Base-by-base conservation (phyloP, 2,113 vertebrate species). In the Aspiorhynchus laticeps region DNA sequence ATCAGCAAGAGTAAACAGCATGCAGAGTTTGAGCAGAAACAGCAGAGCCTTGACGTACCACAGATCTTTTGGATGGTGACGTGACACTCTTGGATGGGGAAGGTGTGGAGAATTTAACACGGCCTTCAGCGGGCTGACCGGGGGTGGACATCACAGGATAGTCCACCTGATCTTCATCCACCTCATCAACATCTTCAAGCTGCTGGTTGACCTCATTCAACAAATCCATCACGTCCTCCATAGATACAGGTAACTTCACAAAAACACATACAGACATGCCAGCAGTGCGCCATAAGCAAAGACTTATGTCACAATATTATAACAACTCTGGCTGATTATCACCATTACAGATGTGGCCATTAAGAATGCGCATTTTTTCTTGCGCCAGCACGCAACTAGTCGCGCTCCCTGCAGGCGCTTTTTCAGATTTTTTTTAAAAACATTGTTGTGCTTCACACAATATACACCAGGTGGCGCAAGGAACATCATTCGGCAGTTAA, bases 211-310 rank as follows among this genome's bases (percentile, higher is more conserved):
- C 96, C 51, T 96, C 94, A 63, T 96, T 96, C 48, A 99, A 93
- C 92, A 97, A 95, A 87, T 99, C 97, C 87, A 96, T 94, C 71
- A 99, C 94, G 74, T 97, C 96, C 89, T 98, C 98, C 92, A 98
- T 88, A 11, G 97, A 94, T 73, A 98, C 96, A 1, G 98, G 97
- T 82, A 99, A 91, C 98, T 99, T 63, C 48, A 51, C 48, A 51
- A 5, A 87, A 21, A 87, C 28, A 76, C 36, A 51, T 5, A 51
- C 14, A 51, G 48, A 51, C 48, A 51, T 15, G 4, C 15, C 15
- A 51, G 48, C 14, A 14, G 14, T 15, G 14, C 48, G 0, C 48
- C 46, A 15, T 48, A 48, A 48, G 12, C 12, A 48, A 48, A 48
- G 46, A 48, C 4, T 48, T 48, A 46, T 14, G 4, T 51, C 48